Conservation (phyloP, 2,113 vertebrate genomes). For the Rallus limicola region DNA sequence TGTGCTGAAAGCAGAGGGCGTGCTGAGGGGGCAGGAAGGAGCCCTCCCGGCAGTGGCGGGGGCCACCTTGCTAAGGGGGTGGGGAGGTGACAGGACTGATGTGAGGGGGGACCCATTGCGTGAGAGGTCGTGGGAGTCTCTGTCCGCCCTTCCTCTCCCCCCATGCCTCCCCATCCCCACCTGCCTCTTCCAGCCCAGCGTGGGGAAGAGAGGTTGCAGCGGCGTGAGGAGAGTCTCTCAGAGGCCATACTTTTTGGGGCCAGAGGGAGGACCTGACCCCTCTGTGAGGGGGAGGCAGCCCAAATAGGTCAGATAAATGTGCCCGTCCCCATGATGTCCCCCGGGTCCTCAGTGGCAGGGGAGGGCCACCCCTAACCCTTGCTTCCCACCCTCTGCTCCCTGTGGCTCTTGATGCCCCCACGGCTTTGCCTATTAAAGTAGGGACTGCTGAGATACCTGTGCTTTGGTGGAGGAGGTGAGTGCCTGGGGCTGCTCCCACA, state of each 20-base stretch:
- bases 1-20: not conserved
- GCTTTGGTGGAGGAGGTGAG: not conserved
- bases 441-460: not conserved
- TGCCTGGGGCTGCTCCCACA: not conserved
- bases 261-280: not conserved
- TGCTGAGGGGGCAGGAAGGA: not conserved
- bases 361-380: not conserved
- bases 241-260: not conserved
- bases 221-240: not conserved
- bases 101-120: not conserved
- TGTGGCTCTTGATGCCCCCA: not conserved
- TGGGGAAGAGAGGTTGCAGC: not conserved
- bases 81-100: not conserved
- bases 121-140: not conserved
- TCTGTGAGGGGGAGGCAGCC: not conserved
- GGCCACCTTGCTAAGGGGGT: not conserved
- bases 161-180: not conserved
- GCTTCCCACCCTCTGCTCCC: not conserved
- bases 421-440: not conserved
- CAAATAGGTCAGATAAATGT: conserved; percentile 4
- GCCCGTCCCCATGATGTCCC: rapidly evolving
- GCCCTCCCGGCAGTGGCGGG: not conserved
- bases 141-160: not conserved
- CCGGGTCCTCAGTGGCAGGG: not conserved
- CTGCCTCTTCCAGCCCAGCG: not conserved